phyloP scores from a whole-genome alignment of 2,888 invertebrate species.

The Morpho achilles region DNA sequence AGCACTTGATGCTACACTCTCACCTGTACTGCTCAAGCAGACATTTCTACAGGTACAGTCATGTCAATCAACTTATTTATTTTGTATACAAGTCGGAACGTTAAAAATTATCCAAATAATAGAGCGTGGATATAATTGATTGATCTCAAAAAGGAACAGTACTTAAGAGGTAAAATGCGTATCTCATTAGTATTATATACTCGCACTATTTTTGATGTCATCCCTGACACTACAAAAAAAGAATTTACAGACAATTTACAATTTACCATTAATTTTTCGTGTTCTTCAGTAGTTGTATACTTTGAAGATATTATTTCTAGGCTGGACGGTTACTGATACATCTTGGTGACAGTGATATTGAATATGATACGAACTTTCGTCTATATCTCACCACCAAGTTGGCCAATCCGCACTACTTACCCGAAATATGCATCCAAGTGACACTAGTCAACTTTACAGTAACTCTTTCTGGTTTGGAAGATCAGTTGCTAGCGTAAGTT shows the following conservation, averaged over 20 bases:
- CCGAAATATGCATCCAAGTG: conserved; percentile 95
- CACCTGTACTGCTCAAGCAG: conserved; percentile 90
- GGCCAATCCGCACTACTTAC: conserved; percentile 95
- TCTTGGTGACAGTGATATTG: conserved; percentile 92
- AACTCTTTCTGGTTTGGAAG: conserved; percentile 92
- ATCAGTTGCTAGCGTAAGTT: conserved; percentile 91
- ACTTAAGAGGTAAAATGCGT: no score
- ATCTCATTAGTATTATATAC: no score
- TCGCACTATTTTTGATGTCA: no score
- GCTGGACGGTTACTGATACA: conserved; percentile 90
- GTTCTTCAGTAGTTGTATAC: no score
- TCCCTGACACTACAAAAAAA: no score
- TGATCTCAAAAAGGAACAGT: no score
- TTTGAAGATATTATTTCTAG: conserved; percentile 41
- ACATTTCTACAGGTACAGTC: conserved; percentile 83
- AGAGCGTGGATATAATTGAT: no score
- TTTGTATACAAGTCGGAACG: no score
- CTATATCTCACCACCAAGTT: conserved; percentile 95
- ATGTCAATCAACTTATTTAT: neutral
- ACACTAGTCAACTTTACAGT: conserved; percentile 96
- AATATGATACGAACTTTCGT: conserved; percentile 91
- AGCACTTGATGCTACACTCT: conserved; percentile 90
- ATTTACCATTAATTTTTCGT: no score
- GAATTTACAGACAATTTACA: no score
- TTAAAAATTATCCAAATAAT: no score